phyloP scores from a whole-genome alignment of 2,113 vertebrate species.

The Oryzias melastigma region DNA sequence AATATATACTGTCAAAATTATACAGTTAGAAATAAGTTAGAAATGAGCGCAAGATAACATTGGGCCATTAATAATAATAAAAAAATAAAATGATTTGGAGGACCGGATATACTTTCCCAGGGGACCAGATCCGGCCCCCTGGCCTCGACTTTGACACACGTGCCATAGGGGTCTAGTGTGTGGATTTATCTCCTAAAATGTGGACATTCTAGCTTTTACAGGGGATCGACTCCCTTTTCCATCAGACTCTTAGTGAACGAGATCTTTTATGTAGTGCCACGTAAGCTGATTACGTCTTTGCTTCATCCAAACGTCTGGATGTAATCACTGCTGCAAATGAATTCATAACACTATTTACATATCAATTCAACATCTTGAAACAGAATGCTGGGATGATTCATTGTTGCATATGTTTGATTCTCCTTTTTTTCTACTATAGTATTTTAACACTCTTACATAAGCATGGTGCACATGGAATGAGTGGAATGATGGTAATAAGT shows the following conservation, averaged over 20 bases:
- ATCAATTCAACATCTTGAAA: slow-evolving; percentile 11
- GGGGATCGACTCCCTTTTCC: no score
- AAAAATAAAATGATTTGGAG: no score
- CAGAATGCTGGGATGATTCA: slow-evolving; percentile 5
- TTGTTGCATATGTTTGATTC: slow-evolving; percentile 5
- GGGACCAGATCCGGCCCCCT: no score
- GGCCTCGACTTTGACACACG: no score
- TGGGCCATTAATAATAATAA: no score
- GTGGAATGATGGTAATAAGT: slow-evolving; percentile 28
- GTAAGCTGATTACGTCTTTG: slow-evolving; percentile 44
- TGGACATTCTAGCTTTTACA: not conserved
- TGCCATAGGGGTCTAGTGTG: no score
- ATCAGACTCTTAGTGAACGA: slow-evolving; percentile 16
- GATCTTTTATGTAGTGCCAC: slow-evolving; percentile 42
- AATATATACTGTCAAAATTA: no score
- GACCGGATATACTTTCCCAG: no score
- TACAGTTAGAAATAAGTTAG: no score
- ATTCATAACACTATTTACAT: slow-evolving; percentile 28
- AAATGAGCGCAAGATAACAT: no score
- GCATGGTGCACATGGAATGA: slow-evolving; percentile 9
- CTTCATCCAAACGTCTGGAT: slow-evolving; percentile 33
- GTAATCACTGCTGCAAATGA: slow-evolving; percentile 42
- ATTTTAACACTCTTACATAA: slow-evolving; percentile 39
- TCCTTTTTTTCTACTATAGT: slow-evolving; percentile 23
- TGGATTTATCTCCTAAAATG: no score